Evolutionary conservation across 2,888 invertebrate species (phyloP).

Genomic region (Dynastes maya): DNA sequence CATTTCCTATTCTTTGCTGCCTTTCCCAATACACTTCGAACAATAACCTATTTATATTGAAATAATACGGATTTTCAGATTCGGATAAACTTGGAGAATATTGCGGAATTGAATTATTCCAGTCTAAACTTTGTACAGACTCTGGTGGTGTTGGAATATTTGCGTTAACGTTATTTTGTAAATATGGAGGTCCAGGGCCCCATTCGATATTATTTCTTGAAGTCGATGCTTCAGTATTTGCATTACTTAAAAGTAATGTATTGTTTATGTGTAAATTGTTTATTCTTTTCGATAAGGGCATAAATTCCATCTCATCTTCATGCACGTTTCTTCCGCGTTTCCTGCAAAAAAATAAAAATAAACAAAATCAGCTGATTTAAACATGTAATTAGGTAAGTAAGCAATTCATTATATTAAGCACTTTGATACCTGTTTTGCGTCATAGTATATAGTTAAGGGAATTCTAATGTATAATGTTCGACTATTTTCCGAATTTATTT

Average conservation of each 20-base stretch:
- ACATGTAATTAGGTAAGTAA: background rate
- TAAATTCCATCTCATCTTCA: constrained; percentile 86
- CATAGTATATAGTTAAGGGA: constrained; percentile 52
- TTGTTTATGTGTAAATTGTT: constrained; percentile 90
- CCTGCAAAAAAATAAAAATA: constrained; percentile 71
- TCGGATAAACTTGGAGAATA: constrained; percentile 86
- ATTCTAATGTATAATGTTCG: background rate
- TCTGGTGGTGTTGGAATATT: constrained; percentile 65
- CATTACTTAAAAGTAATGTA: constrained; percentile 66
- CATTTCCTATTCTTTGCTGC: constrained; percentile 77
- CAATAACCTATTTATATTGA: constrained; percentile 87
- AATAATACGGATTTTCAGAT: constrained; percentile 88
- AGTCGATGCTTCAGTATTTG: constrained; percentile 48
- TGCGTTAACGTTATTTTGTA: constrained; percentile 51
- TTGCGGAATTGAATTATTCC: constrained; percentile 66
- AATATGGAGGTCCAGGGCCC: constrained; percentile 65
- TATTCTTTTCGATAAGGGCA: constrained; percentile 91
- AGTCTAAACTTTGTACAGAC: constrained; percentile 65
- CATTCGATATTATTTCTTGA: constrained; percentile 58
- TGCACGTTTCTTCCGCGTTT: constrained; percentile 81
- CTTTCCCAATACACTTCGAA: constrained; percentile 89
- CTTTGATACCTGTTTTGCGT: constrained; percentile 59
- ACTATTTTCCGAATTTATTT: constrained; percentile 11
- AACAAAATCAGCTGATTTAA: constrained; percentile 51
- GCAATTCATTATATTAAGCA: too few relatives aligned